Percentiles rank a stretch among this genome's conserved stretches.
These are phyloP conservation scores for Gambusia affinis DNA, from an alignment of 2,113 vertebrate species.

Conservation along the genomic window DNA sequence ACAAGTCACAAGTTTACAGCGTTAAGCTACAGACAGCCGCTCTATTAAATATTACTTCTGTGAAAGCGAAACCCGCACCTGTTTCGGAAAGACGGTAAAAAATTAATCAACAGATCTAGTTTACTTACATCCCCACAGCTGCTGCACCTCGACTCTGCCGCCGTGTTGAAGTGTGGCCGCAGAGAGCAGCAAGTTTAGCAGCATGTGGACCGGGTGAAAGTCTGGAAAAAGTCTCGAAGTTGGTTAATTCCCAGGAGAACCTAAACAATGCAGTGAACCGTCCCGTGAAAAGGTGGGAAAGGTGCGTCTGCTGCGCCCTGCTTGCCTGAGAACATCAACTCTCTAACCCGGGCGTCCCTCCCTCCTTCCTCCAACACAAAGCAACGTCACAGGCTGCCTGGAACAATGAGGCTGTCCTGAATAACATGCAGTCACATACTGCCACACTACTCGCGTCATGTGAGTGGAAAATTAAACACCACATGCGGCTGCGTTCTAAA, in stretches of 20 bases:
- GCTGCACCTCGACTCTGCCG: slow-evolving; percentile 6
- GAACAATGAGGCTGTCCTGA: not conserved
- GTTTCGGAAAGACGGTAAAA: not conserved
- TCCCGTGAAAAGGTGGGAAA: slow-evolving; percentile 15
- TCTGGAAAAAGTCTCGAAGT: not conserved
- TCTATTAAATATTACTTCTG: not conserved
- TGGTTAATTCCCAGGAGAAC: not conserved
- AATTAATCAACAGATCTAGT: not conserved
- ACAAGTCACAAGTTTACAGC: not conserved
- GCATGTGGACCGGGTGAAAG: not conserved
- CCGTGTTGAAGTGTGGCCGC: not conserved
- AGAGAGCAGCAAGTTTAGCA: not conserved
- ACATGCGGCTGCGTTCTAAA: not conserved
- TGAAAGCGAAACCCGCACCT: not conserved
- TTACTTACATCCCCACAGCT: slow-evolving; percentile 33
- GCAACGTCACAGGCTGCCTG: slow-evolving; percentile 8
- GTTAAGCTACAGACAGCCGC: not conserved
- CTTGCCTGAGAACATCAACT: slow-evolving; percentile 16
- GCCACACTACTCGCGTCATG: not conserved
- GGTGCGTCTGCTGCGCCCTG: slow-evolving; percentile 37
- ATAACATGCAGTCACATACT: not conserved
- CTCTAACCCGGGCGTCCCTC: slow-evolving; percentile 1
- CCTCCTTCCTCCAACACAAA: slow-evolving; percentile 18
- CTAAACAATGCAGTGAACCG: not conserved
- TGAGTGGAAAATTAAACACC: not conserved